phyloP scores from a whole-genome alignment of 2,888 invertebrate genomes.

The Amphimallon solstitiale region DNA sequence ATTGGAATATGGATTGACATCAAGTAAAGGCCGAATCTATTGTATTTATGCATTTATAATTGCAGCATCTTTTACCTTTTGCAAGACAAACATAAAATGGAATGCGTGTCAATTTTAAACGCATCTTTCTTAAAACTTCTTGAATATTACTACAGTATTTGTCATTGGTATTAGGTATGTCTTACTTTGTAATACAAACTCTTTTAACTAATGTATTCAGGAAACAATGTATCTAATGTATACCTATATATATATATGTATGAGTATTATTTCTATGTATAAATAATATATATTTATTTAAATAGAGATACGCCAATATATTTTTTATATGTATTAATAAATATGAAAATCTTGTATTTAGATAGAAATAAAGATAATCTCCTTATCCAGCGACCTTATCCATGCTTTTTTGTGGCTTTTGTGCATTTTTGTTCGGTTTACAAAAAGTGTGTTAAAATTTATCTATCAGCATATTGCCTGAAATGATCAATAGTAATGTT shows the following conservation, averaged over 20 bases:
- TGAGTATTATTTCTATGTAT: neutral
- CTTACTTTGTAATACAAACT: too few species aligned
- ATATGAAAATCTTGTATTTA: slow-evolving; percentile 8
- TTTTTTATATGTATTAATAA: slow-evolving; percentile 16
- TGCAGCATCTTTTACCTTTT: too few species aligned
- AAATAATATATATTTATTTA: slow-evolving; percentile 1
- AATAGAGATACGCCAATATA: neutral
- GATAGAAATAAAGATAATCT: neutral
- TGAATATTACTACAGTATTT: too few species aligned
- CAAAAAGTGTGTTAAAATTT: slow-evolving; percentile 23
- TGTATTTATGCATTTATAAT: too few species aligned
- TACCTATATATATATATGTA: neutral
- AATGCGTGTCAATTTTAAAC: too few species aligned
- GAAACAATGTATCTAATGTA: too few species aligned
- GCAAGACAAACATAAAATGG: neutral
- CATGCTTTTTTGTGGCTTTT: slow-evolving; percentile 19
- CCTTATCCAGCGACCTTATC: slow-evolving; percentile 16
- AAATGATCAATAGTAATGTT: slow-evolving; percentile 24
- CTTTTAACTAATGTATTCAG: too few species aligned
- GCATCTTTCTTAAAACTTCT: too few species aligned
- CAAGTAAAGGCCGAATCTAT: too few species aligned
- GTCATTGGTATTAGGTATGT: too few species aligned
- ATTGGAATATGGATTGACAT: too few species aligned
- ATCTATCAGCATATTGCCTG: slow-evolving; percentile 16
- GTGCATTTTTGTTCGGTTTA: slow-evolving; percentile 27